Conservation (phyloP, 1,140 invertebrate species). For the Spodoptera frugiperda region DNA sequence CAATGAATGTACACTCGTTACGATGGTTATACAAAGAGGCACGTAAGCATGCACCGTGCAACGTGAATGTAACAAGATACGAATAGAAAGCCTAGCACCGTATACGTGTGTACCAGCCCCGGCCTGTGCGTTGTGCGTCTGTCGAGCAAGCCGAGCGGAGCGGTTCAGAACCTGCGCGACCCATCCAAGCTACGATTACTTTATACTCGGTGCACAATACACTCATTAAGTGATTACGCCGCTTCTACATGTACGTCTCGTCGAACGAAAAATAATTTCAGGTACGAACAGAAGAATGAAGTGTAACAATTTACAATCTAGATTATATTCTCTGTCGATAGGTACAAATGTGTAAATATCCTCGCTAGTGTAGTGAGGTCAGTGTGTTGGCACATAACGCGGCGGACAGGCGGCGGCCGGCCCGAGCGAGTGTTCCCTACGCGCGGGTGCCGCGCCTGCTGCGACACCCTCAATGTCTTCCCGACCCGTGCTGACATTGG, state of each 20-base stretch:
- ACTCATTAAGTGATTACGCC: slow-evolving; percentile 57
- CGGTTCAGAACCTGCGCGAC: slow-evolving; percentile 26
- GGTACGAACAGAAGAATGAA: slow-evolving; percentile 57
- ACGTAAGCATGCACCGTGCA: slow-evolving; percentile 69
- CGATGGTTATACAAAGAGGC: slow-evolving; percentile 53
- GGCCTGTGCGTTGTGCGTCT: slow-evolving; percentile 40
- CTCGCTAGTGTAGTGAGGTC: slow-evolving; percentile 49
- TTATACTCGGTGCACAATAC: slow-evolving; percentile 33
- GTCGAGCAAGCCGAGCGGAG: slow-evolving; percentile 27
- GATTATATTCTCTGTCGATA: slow-evolving; percentile 42
- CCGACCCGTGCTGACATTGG: slow-evolving; percentile 80
- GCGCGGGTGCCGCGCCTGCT: slow-evolving; percentile 48
- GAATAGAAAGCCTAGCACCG: slow-evolving; percentile 64
- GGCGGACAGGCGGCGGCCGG: slow-evolving; percentile 46
- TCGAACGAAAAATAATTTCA: slow-evolving; percentile 51
- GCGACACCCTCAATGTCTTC: slow-evolving; percentile 68
- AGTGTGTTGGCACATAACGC: slow-evolving; percentile 52
- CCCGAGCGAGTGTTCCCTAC: slow-evolving; percentile 48
- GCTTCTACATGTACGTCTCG: slow-evolving; percentile 45
- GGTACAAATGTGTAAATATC: slow-evolving; percentile 48
- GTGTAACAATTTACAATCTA: slow-evolving; percentile 48
- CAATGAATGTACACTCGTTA: slow-evolving; percentile 58
- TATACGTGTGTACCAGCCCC: slow-evolving; percentile 54
- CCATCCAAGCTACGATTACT: slow-evolving; percentile 7
- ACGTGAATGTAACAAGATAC: slow-evolving; percentile 53